These are phyloP conservation scores for Dasysyrphus albostriatus DNA, from an alignment of 2,888 invertebrate genomes.

Conservation along the genomic window DNA sequence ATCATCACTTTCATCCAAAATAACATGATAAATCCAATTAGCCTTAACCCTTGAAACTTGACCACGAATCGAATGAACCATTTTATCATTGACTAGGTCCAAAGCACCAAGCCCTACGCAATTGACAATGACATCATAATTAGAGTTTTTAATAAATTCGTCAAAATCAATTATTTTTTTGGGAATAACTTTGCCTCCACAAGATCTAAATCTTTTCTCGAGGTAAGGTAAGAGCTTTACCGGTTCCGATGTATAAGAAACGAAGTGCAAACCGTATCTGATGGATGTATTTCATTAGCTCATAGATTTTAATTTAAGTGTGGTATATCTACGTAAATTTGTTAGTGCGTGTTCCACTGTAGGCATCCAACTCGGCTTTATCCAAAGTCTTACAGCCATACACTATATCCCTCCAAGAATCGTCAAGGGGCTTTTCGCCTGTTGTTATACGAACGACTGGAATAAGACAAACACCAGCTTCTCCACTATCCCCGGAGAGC, in stretches of 20 bases:
- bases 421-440: constrained; percentile 77
- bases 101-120: constrained; percentile 89
- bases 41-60: constrained; percentile 89
- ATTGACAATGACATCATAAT: constrained; percentile 90
- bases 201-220: constrained; percentile 86
- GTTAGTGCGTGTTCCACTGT: constrained; percentile 80
- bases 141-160: constrained; percentile 81
- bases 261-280: constrained; percentile 87
- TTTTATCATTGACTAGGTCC: constrained; percentile 86
- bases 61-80: constrained; percentile 89
- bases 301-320: not conserved
- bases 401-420: constrained; percentile 84
- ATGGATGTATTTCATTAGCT: constrained; percentile 50
- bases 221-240: constrained; percentile 88
- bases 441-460: constrained; percentile 83
- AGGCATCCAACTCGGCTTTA: constrained; percentile 80
- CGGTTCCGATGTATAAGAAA: constrained; percentile 89
- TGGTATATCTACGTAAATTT: constrained; percentile 82
- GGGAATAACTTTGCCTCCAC: constrained; percentile 86
- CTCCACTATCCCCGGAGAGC: constrained; percentile 85
- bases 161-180: constrained; percentile 85
- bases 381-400: constrained; percentile 83
- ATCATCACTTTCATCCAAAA: constrained; percentile 86
- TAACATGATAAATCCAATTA: constrained; percentile 87
- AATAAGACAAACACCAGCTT: constrained; percentile 84